Conservation (phyloP, 2,797 vertebrate genomes). For the Hydrocynus forskahlii region DNA sequence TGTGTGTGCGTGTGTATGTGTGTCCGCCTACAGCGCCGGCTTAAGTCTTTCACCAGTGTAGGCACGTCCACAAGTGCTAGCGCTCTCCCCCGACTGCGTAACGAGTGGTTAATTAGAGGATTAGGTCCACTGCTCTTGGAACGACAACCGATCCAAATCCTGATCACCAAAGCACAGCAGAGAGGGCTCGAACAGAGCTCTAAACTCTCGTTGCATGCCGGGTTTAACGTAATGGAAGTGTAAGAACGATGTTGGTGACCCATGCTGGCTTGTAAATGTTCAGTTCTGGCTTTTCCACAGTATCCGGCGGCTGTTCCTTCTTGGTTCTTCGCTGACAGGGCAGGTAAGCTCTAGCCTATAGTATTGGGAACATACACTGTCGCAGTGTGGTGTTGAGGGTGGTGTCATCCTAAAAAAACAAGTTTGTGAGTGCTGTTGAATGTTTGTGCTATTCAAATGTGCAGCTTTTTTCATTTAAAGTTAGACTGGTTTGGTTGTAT, state of each 20-base stretch:
- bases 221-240: neutral
- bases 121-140: constrained; percentile 33
- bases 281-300: neutral
- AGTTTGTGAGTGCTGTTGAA: neutral
- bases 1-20: neutral
- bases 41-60: constrained; percentile 15
- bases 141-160: constrained; percentile 14
- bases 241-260: neutral
- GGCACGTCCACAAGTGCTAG: neutral
- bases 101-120: constrained; percentile 29
- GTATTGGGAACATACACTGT: neutral
- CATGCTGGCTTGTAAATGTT: neutral
- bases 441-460: neutral
- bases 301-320: neutral
- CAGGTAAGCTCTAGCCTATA: constrained; percentile 23
- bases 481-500: neutral
- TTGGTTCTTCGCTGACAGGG: neutral
- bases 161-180: constrained; percentile 1
- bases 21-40: neutral
- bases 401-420: neutral
- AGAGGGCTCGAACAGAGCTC: neutral
- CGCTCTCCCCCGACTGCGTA: constrained; percentile 1
- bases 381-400: neutral
- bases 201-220: neutral
- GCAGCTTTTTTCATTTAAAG: neutral